phyloP scores from a whole-genome alignment of 2,113 vertebrate species.

The Chlorocebus sabaeus region DNA sequence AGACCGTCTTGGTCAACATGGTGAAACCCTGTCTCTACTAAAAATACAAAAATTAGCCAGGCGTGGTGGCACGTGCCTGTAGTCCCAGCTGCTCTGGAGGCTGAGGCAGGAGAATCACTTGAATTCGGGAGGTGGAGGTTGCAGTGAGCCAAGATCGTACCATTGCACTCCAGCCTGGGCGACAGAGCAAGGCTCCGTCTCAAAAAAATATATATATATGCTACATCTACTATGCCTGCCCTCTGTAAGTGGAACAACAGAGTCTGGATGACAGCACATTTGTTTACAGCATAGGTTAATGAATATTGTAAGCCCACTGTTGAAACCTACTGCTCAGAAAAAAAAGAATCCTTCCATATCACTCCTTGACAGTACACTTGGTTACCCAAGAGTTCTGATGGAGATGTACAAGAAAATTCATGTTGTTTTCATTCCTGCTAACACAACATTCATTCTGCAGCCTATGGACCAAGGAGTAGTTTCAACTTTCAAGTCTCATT shows the following conservation, averaged over 20 bases:
- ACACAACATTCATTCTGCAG: background rate
- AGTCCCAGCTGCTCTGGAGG: no score
- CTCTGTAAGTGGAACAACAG: background rate
- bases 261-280: background rate
- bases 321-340: background rate
- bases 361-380: background rate
- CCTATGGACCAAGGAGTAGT: background rate
- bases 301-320: background rate
- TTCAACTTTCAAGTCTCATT: background rate
- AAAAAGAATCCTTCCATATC: background rate
- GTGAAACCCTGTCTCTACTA: no score
- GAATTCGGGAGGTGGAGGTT: no score
- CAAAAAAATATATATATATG: background rate
- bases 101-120: no score
- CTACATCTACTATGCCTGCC: background rate
- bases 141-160: no score
- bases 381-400: background rate
- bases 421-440: background rate
- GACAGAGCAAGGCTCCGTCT: no score
- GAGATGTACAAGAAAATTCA: background rate
- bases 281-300: background rate
- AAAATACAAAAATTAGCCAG: no score
- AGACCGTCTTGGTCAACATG: no score
- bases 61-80: no score
- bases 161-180: no score